Evolutionary conservation across 1,140 invertebrate genomes (phyloP), one percentile per base, ranked within the genome.

Genomic region (Drosophila takahashii): DNA sequence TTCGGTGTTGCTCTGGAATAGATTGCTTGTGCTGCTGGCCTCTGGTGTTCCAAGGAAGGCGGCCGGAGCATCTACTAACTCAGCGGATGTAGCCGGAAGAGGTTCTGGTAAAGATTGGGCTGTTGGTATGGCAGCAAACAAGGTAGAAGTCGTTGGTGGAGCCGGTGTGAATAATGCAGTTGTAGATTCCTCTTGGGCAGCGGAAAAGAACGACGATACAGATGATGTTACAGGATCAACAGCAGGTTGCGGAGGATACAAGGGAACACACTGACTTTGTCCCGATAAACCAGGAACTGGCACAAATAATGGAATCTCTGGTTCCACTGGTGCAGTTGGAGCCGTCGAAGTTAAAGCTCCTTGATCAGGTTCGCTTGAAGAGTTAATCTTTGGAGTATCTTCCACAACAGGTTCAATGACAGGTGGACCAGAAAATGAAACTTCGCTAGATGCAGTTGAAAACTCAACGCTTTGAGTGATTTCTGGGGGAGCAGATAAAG

Each of bases 281-380:
- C 54, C 62, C 9, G 51, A 42, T 47, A 29, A 29, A 6, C 42
- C 13, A 13, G 81, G 78, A 4, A 78, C 81, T 7, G 83, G 81
- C 32, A 85, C 83, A 48, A 83, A 87, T 22, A 85, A 22, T 36
- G 78, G 51, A 26, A 16, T 16, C 7, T 72, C 47, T 18, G 11
- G 10, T 13, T 62, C 32, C 5, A 36, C 32, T 16, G 45, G 32
- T 11, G 32, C 61, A 9, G 71, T 32, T 13, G 56, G 47, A 22
- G 32, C 11, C 6, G 34, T 13, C 7, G 4, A 54, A 8, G 37
- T n/a, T 6, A 13, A 2, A 18, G 4, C 11, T 32, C 6, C 53
- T 29, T 22, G 64, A 18, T 73, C 32, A 36, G 27, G 26, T 18
- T 61, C 39, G 48, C 44, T 48, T 27, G 48, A 18, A 1, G 16